Evolutionary conservation across 2,888 invertebrate genomes (phyloP), one percentile per base, ranked within the genome.

Genomic region (Salticus scenicus): DNA sequence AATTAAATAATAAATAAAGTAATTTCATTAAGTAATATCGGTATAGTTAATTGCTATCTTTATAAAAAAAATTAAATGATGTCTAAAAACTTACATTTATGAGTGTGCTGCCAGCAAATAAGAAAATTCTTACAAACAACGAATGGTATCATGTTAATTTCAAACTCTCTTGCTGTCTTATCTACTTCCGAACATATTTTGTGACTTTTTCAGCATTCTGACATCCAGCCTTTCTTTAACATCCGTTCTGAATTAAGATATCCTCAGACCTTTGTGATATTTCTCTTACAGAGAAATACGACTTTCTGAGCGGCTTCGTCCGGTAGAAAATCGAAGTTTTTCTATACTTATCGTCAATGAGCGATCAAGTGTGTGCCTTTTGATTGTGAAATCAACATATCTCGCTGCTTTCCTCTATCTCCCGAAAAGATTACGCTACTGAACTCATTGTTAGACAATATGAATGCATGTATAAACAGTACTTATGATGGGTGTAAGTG

Each of bases 151-250:
- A n/a, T n/a, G n/a, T n/a, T n/a, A n/a, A n/a, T n/a, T n/a, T n/a
- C n/a, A n/a, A n/a, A n/a, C n/a, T n/a, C n/a, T n/a, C n/a, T n/a
- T n/a, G n/a, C 37, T n/a, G 57, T 57, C 57, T 24, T 24, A 57
- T 57, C 57, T 57, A 57, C 57, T 57, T 57, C 57, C 57, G 57
- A 5, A 24, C 57, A 57, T 57, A 57, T 57, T 57, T 57, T 57
- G 5, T 24, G 4, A 20, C 24, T n/a, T 57, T 24, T 24, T 24
- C 24, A 1, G 20, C 2, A 57, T 17, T 12, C 24, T 2, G 24
- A 57, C 24, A 57, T 57, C 57, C 57, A 24, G 57, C 4, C 17
- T 5, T 17, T 57, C 24, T 57, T 57, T 17, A 24, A 17, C 24
- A 1, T 24, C 57, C 7, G 14, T 24, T 17, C 24, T 12, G n/a